phyloP scores from a whole-genome alignment of 2,888 invertebrate genomes.

The Toxonevra muliebris region DNA sequence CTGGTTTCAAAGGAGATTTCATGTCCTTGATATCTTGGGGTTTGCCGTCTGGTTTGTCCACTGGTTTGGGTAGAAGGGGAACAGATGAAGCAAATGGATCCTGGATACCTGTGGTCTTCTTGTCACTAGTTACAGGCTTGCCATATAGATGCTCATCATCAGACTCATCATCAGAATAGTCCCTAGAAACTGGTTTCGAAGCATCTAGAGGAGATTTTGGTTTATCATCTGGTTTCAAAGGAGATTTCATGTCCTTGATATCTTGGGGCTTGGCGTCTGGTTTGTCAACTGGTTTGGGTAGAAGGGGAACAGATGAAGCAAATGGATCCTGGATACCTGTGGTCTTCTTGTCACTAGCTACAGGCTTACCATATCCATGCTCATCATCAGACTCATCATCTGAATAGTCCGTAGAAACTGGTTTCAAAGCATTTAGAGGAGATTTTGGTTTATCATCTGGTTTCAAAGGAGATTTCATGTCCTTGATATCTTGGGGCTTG shows the following conservation, averaged over 20 bases:
- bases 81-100: too few species aligned
- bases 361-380: neutral
- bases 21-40: neutral
- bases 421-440: neutral
- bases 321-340: too few species aligned
- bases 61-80: too few species aligned
- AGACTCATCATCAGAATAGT: neutral
- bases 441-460: neutral
- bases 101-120: too few species aligned
- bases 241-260: neutral
- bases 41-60: neutral
- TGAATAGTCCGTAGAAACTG: neutral
- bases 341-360: neutral
- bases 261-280: neutral
- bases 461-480: neutral
- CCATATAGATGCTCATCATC: neutral
- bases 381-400: conserved; percentile 9
- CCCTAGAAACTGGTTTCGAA: neutral
- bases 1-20: neutral
- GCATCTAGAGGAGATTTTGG: neutral
- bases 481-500: neutral
- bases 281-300: conserved; percentile 27
- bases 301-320: neutral
- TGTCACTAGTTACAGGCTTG: neutral
- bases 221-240: neutral